Evolutionary conservation across 2,797 vertebrate genomes (phyloP), one percentile per base, ranked within the genome.

Genomic region (Myioborus melanocephalus): DNA sequence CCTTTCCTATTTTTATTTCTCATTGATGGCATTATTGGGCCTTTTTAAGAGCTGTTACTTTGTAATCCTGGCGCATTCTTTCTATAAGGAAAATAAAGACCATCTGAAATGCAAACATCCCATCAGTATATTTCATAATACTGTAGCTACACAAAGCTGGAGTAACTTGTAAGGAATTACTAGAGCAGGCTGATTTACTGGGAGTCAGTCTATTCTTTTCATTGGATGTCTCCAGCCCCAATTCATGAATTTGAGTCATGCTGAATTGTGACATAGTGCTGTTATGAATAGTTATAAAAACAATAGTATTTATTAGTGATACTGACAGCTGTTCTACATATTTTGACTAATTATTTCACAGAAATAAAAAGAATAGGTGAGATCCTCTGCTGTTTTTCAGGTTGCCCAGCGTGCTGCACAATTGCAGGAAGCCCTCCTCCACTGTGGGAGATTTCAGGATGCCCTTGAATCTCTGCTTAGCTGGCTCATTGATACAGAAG

Each of bases 401-500:
- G 98, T 99, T 90, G 99, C 99, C n/a, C 99, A 99, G 92, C 98
- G 99, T 76, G 99, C 99, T 26, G 98, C 98, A 1, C 99, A 99
- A 83, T 97, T 99, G 83, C 99, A 99, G 47, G 99, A 99, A 98
- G 99, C 99, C n/a, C 97, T 99, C 68, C 97, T 99, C 93, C 99
- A 99, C 81, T 99, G 99, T 96, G 99, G 99, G 84, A 98, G 99
- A 87, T 99, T 99, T 97, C 99, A 99, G 97, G 99, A 99, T 95
- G 99, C 99, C 43, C 97, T 99, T 86, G 99, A 99, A 97, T 99
- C 99, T 37, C 98, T 99, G 91, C 98, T 99, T 92, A 99, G 99
- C 97, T 99, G 99, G 99, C 98, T 99, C 90, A 98, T 97, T 43
- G 99, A 99, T 96, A 99, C 99, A 1, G 99, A 99, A 91, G 99